Base-by-base conservation (phyloP, 2,113 vertebrate genomes). In the Megaptera novaeangliae region DNA sequence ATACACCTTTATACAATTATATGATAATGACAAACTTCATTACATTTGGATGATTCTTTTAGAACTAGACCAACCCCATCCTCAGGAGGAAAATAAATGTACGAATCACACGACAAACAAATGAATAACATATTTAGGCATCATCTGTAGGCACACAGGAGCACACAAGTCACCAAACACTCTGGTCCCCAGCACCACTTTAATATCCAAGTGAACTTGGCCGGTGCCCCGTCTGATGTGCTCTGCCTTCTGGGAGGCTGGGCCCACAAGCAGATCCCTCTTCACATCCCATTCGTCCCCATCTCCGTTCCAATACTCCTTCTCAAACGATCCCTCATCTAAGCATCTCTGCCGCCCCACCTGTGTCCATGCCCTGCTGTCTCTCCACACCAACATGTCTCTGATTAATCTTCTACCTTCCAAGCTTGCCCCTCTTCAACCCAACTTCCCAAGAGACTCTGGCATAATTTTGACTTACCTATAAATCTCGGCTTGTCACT, bases 241-340 rank as follows among this genome's bases (percentile, higher is more conserved):
- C 2, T 31, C 4, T 27, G 1, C 3, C n/a, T 36, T 0, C 74
- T 25, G 15, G 15, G 15, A 0, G 17, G 88, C 59, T 66, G 44
- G 15, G 11, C 25, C 25, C 34, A 10, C 18, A 0, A 6, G 61
- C 34, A 39, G 15, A 31, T 18, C 25, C 0, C 3, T 1, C 23
- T 41, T 6, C 1, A 1, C 4, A 15, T 9, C 7, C 34, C 5
- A 0, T 23, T 2, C 3, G 4, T 6, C 41, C 8, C 41, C 23
- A 0, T 4, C 1, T 15, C 55, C 39, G 0, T 20, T 17, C 31
- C 39, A 29, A 4, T 6, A 0, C 5, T 14, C n/a, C n/a, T 5
- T 23, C 29, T 64, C 11, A 13, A 49, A 13, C 8, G 0, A 2
- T 9, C 39, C 57, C 39, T 20, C 25, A 7, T 8, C 55, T 2